Base-by-base conservation (phyloP, 1,140 invertebrate genomes). In the Stratiolaelaps scimitus region DNA sequence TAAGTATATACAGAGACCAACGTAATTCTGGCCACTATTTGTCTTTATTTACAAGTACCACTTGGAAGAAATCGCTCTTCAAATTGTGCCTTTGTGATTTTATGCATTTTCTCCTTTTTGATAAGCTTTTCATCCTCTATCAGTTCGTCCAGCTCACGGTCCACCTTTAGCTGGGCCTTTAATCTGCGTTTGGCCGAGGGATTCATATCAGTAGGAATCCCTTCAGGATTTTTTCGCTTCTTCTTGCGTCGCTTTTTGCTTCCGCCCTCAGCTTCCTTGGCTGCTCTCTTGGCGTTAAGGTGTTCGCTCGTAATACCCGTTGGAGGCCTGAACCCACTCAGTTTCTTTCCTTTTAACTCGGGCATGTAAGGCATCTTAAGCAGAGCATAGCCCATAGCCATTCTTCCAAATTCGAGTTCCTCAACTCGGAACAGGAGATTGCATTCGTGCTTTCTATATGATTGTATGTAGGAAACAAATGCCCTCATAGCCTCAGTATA, bases 371-470 rank as follows among this genome's bases (percentile, higher is more conserved):
- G 94, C 69, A 97, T 76, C 73, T 85, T 85, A 10, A 98, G 72
- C 1, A 98, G 78, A 1, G 92, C 92, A 78, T 91, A 98, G 65
- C 85, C 84, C 64, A 82, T 84, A 0, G 89, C 94, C 64, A 95
- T 78, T 72, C 84, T 82, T 20, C 86, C 89, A 68, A 97, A 78
- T 71, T 93, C 83, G 5, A 98, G 76, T 76, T 96, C 90, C 80
- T 74, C 68, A 2, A 92, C 74, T 72, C 84, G 80, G 56, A 98
- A 81, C 67, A 98, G 84, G 46, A 95, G 79, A 72, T 83, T 86
- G 73, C 92, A 97, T 75, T 98, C 94, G 76, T 98, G 92, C 77
- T 97, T 98, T 5, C 82, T 83, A 76, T 98, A 98, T 0, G 89
- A 84, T 72, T 89, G 84, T 44, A 98, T 81, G 74, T 91, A 94